These are phyloP conservation scores for Drosophila baimaii DNA, from an alignment of 1,140 invertebrate genomes.

Conservation along the genomic window DNA sequence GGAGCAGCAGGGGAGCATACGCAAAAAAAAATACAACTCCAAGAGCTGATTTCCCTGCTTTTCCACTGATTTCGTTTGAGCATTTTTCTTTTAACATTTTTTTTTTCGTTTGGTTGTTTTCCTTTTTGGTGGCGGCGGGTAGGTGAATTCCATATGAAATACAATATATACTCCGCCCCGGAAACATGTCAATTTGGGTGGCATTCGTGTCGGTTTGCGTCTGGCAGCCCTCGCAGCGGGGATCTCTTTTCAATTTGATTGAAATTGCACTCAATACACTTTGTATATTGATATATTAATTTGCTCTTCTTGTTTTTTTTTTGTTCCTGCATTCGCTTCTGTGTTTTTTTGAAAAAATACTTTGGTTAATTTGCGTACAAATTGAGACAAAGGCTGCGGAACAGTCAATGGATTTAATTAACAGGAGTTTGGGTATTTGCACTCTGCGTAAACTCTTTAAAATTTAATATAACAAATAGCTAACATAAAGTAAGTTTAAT, in stretches of 20 bases:
- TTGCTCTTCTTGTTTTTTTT: conserved; percentile 60
- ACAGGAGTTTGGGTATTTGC: conserved; percentile 24
- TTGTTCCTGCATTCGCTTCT: conserved; percentile 4
- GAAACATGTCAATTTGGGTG: conserved; percentile 78
- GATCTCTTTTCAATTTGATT: conserved; percentile 75
- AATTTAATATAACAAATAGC: neutral
- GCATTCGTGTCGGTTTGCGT: conserved; percentile 61
- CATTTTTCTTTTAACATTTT: conserved; percentile 68
- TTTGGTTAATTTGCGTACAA: conserved; percentile 74
- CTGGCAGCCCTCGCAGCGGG: conserved; percentile 68
- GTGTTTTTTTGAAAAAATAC: conserved; percentile 63
- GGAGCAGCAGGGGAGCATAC: conserved; percentile 14
- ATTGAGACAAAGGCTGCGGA: conserved; percentile 67
- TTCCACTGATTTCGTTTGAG: conserved; percentile 80
- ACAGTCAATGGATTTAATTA: conserved; percentile 66
- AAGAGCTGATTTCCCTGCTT: conserved; percentile 41
- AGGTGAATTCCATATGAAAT: conserved; percentile 46
- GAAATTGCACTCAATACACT: conserved; percentile 78
- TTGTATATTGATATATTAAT: conserved; percentile 82
- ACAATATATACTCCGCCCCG: conserved; percentile 63
- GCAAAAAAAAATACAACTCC: conserved; percentile 23
- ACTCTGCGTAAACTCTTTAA: conserved; percentile 13
- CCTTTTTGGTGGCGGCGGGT: conserved; percentile 6
- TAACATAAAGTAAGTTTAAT: no score
- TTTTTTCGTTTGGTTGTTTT: neutral